Evolutionary conservation across 2,113 vertebrate species (phyloP), one percentile per base, ranked within the genome.

Genomic region (Butorides virescens): DNA sequence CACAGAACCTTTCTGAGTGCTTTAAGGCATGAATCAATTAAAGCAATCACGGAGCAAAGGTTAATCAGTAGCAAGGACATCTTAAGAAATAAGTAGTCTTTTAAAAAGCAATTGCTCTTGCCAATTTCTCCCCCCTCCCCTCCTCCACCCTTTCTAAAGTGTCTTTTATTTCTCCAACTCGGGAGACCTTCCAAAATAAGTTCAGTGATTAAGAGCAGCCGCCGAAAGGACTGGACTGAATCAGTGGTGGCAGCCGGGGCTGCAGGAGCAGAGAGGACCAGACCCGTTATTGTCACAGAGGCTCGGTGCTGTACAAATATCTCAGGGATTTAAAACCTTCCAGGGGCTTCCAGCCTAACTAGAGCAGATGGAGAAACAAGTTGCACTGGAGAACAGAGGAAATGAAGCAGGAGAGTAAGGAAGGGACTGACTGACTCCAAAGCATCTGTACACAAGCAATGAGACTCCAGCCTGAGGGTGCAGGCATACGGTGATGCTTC

Each of bases 181-280:
- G 86, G 88, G 95, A 96, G 68, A 78, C 61, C 44, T 86, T 93
- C 88, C 95, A 94, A 86, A 88, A 67, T 26, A 67, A 87, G 72
- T 84, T 83, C 83, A 72, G 36, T 26, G 88, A 83, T 80, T n/a
- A 66, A 78, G 73, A 86, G 92, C 65, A 71, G 83, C 71, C 82
- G 74, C 87, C 0, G 2, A 93, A 96, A 92, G 79, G 90, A 63
- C 21, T 9, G 5, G 75, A 21, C 58, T 16, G 86, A 67, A 78
- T 36, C 6, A 2, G 81, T 17, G 89, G 88, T 5, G 8, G 84
- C 90, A 92, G 62, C 61, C 21, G 0, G 67, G 39, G 34, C 59
- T 3, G 2, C 7, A 0, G 29, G 49, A 73, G 75, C 78, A 62
- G 70, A 32, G 75, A 63, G 49, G 71, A 79, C 46, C 0, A 0